A percentile compares a stretch with the other conserved stretches of the same genome.
Evolutionary conservation across 2,113 vertebrate genomes (phyloP).

Genomic region (Meriones unguiculatus): DNA sequence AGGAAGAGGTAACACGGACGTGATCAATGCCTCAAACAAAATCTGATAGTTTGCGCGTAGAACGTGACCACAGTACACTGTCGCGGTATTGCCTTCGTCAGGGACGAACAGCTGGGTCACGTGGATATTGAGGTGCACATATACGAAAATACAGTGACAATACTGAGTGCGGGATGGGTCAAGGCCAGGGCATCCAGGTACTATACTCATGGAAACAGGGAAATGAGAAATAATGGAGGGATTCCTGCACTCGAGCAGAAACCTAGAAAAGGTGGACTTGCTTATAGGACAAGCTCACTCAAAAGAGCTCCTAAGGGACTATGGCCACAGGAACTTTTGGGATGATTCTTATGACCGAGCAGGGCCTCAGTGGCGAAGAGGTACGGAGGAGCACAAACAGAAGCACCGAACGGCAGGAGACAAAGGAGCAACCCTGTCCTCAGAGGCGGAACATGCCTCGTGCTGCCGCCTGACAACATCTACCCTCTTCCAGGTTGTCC

Average conservation of each 20-base stretch:
- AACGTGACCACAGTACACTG: not conserved
- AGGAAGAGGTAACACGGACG: not conserved
- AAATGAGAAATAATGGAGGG: not conserved
- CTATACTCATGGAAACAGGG: not conserved
- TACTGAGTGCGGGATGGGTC: accelerated
- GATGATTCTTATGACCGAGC: not conserved
- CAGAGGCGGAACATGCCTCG: not conserved
- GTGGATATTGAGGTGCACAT: not conserved
- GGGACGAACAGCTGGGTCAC: not conserved
- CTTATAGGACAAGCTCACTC: not conserved
- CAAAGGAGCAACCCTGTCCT: not conserved
- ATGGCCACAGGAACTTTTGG: not conserved
- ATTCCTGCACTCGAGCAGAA: not conserved
- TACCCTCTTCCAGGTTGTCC: not conserved
- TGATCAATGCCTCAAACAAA: not conserved
- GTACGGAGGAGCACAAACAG: not conserved
- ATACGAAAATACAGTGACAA: not conserved
- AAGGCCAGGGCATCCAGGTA: no score
- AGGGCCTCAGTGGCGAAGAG: not conserved
- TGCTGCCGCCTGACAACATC: not conserved
- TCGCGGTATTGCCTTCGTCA: not conserved
- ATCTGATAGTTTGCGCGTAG: not conserved
- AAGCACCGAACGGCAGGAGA: not conserved
- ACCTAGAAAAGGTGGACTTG: not conserved
- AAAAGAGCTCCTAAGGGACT: not conserved